These are phyloP conservation scores for Phyllotreta cruciferae DNA, from an alignment of 2,888 invertebrate genomes.

Conservation along the genomic window DNA sequence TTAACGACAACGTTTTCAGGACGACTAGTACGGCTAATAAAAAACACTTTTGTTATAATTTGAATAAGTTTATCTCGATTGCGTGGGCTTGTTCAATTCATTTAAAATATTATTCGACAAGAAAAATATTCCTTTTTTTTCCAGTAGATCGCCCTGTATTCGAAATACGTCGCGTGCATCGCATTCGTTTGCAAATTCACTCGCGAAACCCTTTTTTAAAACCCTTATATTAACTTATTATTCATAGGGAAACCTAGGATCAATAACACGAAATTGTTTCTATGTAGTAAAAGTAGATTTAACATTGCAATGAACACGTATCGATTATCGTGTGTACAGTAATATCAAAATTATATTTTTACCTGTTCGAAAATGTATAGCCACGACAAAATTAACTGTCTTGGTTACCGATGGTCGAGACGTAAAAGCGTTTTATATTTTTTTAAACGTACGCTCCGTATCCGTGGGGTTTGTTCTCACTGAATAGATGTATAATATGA, in stretches of 20 bases:
- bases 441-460: conserved; percentile 32
- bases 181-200: too few species aligned
- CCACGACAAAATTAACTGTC: conserved; percentile 25
- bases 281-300: conserved; percentile 6
- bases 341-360: conserved; percentile 16
- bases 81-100: neutral
- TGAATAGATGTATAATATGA: conserved; percentile 39
- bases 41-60: conserved; percentile 3
- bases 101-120: neutral
- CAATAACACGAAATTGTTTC: conserved; percentile 18
- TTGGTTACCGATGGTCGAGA: too few species aligned
- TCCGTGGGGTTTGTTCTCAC: conserved; percentile 36
- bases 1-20: conserved; percentile 7
- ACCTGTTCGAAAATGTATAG: conserved; percentile 24
- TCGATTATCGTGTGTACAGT: conserved; percentile 15
- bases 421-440: neutral
- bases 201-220: too few species aligned
- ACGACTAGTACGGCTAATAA: conserved; percentile 5
- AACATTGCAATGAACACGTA: conserved; percentile 4
- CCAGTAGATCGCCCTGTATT: too few species aligned
- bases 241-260: neutral
- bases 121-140: too few species aligned
- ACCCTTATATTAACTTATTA: too few species aligned
- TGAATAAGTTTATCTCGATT: conserved; percentile 8
- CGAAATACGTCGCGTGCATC: too few species aligned